Evolutionary conservation across 1,140 invertebrate species (phyloP), one percentile per base, ranked within the genome.

Genomic region (Holcopasites calliopsidis): DNA sequence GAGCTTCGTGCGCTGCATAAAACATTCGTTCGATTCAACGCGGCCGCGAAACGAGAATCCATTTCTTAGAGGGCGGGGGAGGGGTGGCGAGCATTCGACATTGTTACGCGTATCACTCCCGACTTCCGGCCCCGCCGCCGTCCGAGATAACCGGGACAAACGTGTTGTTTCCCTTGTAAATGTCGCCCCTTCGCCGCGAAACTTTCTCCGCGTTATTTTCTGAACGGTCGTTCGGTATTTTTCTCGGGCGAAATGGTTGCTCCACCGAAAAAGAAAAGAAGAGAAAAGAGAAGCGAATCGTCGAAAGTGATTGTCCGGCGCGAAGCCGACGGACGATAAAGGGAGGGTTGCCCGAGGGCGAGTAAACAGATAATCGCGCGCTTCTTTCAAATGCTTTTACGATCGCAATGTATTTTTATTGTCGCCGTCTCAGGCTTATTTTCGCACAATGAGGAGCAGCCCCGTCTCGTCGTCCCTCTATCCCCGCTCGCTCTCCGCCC

Each of bases 61-160:
- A 81, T 77, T 81, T 50, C 80, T 73, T 40, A n/a, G 50, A 40
- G 35, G 23, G 42, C 49, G n/a, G 69, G n/a, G n/a, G n/a, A n/a
- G n/a, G n/a, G n/a, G n/a, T n/a, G n/a, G n/a, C n/a, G n/a, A n/a
- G n/a, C 73, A 64, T 77, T 72, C 62, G 44, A 77, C 79, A 52
- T 82, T 81, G 74, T 82, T 81, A 77, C 78, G 66, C 54, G 76
- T 44, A 52, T 72, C 72, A 81, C 38, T n/a, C n/a, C 47, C 33
- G 38, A 58, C 75, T 77, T 81, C 33, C 65, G 77, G 52, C 28
- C 11, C 35, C 47, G 76, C 70, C 18, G 54, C 33, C 23, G 23
- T n/a, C n/a, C n/a, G 8, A 69, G 61, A 75, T 79, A 80, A 74
- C 42, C 33, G 28, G 31, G 64, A 76, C 64, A 38, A 79, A 80